Evolutionary conservation across 2,113 vertebrate genomes (phyloP).

Genomic region (Tupaia tana): DNA sequence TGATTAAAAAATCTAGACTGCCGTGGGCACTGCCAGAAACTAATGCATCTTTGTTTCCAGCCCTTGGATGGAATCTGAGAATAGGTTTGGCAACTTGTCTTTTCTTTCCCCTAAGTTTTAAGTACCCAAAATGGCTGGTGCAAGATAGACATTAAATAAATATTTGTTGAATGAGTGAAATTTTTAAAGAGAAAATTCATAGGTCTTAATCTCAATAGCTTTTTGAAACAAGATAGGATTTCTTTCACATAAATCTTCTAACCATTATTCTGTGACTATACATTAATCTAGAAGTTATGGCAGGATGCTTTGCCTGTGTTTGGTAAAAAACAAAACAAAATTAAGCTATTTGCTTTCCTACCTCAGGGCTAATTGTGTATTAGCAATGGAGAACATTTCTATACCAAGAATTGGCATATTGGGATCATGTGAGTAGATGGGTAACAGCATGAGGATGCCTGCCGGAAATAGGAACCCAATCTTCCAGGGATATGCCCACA

Average conservation of each 20-base stretch:
- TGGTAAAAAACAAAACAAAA: neutral
- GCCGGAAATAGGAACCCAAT: neutral
- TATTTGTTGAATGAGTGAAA: neutral
- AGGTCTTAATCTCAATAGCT: neutral
- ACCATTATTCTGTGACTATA: neutral
- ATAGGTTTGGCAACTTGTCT: neutral
- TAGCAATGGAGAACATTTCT: neutral
- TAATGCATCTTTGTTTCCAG: neutral
- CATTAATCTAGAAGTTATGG: neutral
- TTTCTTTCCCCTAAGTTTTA: neutral
- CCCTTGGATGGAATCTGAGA: neutral
- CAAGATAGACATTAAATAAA: neutral
- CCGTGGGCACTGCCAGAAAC: neutral
- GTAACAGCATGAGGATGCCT: neutral
- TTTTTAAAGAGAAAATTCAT: neutral
- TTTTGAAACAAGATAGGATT: neutral
- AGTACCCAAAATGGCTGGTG: neutral
- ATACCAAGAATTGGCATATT: neutral
- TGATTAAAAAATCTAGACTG: neutral
- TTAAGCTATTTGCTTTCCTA: neutral
- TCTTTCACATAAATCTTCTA: neutral
- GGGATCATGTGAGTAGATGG: neutral
- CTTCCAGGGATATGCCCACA: neutral
- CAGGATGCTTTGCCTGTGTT: neutral
- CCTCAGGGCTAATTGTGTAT: neutral